phyloP scores from a whole-genome alignment of 2,113 vertebrate genomes.

The Arvicanthis niloticus region DNA sequence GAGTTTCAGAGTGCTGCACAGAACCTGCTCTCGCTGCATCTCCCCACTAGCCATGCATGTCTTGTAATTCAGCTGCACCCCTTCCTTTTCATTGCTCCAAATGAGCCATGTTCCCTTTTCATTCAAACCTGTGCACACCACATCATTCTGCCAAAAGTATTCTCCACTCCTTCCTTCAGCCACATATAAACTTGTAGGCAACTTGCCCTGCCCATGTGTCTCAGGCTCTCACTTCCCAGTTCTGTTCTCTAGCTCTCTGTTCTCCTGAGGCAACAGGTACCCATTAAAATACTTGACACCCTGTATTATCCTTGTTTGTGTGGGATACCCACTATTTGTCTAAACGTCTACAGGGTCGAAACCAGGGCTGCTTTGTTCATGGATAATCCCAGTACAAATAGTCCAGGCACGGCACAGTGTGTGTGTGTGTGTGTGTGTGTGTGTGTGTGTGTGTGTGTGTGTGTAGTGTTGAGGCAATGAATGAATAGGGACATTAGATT shows the following conservation, averaged over 20 bases:
- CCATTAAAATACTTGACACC: background rate
- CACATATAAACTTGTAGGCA: background rate
- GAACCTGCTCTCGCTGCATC: background rate
- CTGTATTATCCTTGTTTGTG: background rate
- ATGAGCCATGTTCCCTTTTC: slow-evolving; percentile 36
- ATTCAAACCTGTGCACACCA: background rate
- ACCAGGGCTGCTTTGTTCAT: background rate
- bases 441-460: background rate
- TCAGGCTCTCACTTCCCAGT: background rate
- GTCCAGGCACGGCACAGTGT: background rate
- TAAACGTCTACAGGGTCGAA: background rate
- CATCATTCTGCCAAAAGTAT: slow-evolving; percentile 31
- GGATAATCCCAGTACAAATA: background rate
- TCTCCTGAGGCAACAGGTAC: background rate
- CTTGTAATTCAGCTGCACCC: background rate
- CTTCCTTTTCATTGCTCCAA: slow-evolving; percentile 28
- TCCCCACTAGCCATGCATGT: background rate
- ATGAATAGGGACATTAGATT: background rate
- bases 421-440: background rate
- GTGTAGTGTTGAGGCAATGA: background rate
- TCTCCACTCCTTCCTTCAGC: background rate
- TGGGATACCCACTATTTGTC: background rate
- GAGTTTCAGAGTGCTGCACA: background rate
- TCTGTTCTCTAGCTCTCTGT: background rate
- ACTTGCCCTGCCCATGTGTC: background rate